A percentile compares a stretch with the other conserved stretches of the same genome.
These are phyloP conservation scores for Polia nebulosa DNA, from an alignment of 2,888 invertebrate species.

Conservation along the genomic window DNA sequence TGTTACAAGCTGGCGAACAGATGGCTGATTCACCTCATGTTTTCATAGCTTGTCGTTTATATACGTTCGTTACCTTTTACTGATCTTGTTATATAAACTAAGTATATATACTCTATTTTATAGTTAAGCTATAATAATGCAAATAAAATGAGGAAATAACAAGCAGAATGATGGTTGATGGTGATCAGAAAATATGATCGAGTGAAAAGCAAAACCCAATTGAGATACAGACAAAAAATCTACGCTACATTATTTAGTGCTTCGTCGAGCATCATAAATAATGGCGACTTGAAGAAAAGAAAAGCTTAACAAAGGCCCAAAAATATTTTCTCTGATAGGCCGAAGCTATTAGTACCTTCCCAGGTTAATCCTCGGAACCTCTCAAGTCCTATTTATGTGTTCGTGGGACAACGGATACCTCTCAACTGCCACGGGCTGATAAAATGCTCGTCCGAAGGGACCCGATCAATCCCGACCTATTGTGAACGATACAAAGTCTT, in stretches of 20 bases:
- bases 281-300: slow-evolving; percentile 22
- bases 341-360: slow-evolving; percentile 67
- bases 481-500: slow-evolving; percentile 75
- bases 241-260: slow-evolving; percentile 16
- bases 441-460: slow-evolving; percentile 75
- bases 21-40: too few species aligned
- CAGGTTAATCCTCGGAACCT: slow-evolving; percentile 73
- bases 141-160: not conserved
- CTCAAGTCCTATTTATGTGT: slow-evolving; percentile 70
- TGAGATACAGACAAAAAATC: slow-evolving; percentile 26
- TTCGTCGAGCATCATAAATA: slow-evolving; percentile 33
- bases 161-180: not conserved
- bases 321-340: slow-evolving; percentile 52
- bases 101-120: not conserved
- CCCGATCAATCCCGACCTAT: slow-evolving; percentile 76
- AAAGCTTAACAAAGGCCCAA: slow-evolving; percentile 40
- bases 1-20: not conserved
- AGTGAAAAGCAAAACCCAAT: not conserved
- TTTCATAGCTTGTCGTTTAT: not conserved
- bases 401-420: slow-evolving; percentile 71
- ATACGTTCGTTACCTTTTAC: too few species aligned
- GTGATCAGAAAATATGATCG: not conserved
- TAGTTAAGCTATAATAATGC: too few species aligned
- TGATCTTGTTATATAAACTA: not conserved
- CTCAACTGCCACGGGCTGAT: slow-evolving; percentile 76